phyloP scores from a whole-genome alignment of 2,797 vertebrate genomes.

The Rhabdomys pumilio region DNA sequence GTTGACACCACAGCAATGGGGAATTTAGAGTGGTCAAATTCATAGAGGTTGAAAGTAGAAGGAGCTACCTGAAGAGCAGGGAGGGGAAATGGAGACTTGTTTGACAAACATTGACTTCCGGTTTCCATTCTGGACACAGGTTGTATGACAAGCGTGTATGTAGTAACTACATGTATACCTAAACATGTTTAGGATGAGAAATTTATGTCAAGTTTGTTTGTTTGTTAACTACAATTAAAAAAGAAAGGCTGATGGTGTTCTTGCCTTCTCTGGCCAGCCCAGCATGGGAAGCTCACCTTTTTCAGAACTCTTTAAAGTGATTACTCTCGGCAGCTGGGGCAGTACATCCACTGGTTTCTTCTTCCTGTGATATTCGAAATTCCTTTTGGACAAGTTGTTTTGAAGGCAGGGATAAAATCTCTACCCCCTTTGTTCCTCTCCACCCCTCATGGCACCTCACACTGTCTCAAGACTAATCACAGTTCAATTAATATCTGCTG shows the following conservation, averaged over 20 bases:
- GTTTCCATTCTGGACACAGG: neutral
- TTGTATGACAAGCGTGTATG: neutral
- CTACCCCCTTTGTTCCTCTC: neutral
- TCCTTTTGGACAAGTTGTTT: conserved; percentile 26
- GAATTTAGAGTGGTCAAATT: neutral
- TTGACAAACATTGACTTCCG: neutral
- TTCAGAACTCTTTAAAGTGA: neutral
- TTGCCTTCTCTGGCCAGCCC: neutral
- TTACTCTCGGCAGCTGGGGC: neutral
- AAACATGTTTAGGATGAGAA: neutral
- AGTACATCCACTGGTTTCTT: neutral
- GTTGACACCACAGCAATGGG: neutral
- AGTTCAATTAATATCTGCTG: conserved; percentile 32
- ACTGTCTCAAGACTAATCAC: neutral
- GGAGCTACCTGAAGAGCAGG: neutral
- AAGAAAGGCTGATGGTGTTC: neutral
- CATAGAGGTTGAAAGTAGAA: neutral
- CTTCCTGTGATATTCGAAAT: neutral
- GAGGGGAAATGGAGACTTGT: neutral
- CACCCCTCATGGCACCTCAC: neutral
- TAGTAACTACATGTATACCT: neutral
- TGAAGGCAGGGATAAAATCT: conserved; percentile 4
- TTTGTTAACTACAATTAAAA: neutral
- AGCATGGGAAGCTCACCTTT: neutral
- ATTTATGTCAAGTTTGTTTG: neutral